Base-by-base conservation (phyloP, 2,113 vertebrate genomes). In the Tor tambroides region DNA sequence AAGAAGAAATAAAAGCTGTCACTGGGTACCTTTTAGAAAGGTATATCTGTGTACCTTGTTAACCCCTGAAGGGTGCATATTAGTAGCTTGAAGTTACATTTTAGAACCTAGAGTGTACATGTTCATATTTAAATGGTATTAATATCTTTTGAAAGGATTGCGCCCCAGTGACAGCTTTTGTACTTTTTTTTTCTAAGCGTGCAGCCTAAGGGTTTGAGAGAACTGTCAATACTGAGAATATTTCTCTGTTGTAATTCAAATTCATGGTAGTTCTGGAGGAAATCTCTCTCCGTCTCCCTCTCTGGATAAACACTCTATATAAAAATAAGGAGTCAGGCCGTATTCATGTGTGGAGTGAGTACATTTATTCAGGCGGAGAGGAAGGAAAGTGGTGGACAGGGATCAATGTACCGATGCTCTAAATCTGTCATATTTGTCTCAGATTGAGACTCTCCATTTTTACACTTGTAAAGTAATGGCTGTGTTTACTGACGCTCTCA, bases 361-460 rank as follows among this genome's bases (percentile, higher is more conserved):
- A 4, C 6, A 77, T 77, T 78, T 54, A 54, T 54, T 30, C n/a
- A 49, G 71, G 35, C 9, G 17, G 17, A 54, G 51, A 54, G 17
- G 51, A 56, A n/a, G 56, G 56, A 59, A 2, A 14, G n/a, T 46
- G 15, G 15, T 15, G 0, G 15, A 30, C 76, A 51, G 10, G 10
- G 43, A 79, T 49, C 72, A 76, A 7, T 76, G 41, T 49, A 8
- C 15, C 3, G 41, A 26, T 76, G 41, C 72, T 26, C 41, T 75
- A 46, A 75, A 76, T 76, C n/a, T 46, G 23, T 76, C 23, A 46
- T 26, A 14, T 26, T 23, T 76, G 72, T 46, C 72, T 75, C 72
- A 43, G n/a, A 43, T n/a, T 41, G 71, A 75, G 49, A 56, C 5
- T 56, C 46, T 21, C 10, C 51, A 35, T 56, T 79, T 79, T 79